Evolutionary conservation across 2,113 vertebrate genomes (phyloP).

Genomic region (Notiomystis cincta): DNA sequence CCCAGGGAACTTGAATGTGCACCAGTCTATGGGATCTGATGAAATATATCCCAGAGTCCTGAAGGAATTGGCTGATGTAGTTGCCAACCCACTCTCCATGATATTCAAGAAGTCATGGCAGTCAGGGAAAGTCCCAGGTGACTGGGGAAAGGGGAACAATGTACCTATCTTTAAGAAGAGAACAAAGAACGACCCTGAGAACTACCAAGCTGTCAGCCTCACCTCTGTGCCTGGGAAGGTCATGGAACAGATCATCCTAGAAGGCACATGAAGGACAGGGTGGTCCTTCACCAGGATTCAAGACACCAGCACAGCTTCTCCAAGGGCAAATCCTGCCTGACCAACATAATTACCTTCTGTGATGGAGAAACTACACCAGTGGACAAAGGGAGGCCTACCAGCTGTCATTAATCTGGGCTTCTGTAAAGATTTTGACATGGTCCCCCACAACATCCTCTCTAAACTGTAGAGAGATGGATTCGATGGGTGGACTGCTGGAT

Average conservation of each 20-base stretch:
- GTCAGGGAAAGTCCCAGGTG: background rate
- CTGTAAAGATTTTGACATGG: background rate
- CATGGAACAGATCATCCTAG: background rate
- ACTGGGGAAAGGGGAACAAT: background rate
- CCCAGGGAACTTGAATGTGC: background rate
- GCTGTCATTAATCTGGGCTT: background rate
- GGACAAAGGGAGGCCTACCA: background rate
- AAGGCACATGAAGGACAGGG: background rate
- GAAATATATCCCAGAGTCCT: background rate
- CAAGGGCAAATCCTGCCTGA: background rate
- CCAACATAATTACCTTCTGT: background rate
- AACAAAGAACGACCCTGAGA: background rate
- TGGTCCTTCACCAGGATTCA: background rate
- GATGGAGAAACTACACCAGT: background rate
- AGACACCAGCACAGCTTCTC: background rate
- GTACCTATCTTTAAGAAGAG: background rate
- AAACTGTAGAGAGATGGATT: background rate
- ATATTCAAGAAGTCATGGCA: background rate
- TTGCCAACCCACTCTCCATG: background rate
- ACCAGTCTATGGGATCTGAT: background rate
- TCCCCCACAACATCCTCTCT: background rate
- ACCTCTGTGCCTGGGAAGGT: background rate
- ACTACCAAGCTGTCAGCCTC: background rate
- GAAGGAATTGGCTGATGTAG: background rate
- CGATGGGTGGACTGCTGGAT: background rate